phyloP scores from a whole-genome alignment of 1,140 invertebrate genomes.

The Heliconius himera region DNA sequence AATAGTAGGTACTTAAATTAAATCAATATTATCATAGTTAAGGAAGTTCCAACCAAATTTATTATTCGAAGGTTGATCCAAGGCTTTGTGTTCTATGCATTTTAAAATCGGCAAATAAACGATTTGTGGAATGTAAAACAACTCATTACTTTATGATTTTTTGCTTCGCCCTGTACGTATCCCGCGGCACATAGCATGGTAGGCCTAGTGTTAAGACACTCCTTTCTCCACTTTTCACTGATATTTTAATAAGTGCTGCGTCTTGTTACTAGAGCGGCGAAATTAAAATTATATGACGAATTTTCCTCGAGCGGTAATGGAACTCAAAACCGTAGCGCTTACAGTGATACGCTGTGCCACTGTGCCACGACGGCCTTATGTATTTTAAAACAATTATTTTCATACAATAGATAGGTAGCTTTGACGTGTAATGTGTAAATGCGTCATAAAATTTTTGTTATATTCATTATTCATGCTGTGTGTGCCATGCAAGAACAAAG shows the following conservation, averaged over 20 bases:
- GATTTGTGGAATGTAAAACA: neutral
- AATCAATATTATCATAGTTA: neutral
- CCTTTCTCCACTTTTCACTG: no score
- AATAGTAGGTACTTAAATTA: no score
- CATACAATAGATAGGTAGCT: constrained; percentile 7
- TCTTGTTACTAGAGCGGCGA: no score
- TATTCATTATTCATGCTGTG: neutral
- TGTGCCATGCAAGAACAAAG: neutral
- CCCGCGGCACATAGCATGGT: no score
- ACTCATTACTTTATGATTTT: neutral
- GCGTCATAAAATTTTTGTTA: constrained; percentile 28
- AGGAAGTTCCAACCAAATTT: neutral
- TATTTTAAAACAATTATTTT: constrained; percentile 5
- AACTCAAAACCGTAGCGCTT: no score
- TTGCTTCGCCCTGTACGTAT: no score
- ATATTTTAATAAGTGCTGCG: no score
- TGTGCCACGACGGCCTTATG: no score
- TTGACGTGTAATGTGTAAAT: neutral
- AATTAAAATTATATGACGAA: no score
- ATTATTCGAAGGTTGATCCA: neutral
- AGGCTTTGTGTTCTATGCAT: neutral
- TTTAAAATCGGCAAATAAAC: neutral
- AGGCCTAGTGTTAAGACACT: no score
- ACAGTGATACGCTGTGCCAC: no score
- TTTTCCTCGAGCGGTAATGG: no score